These are phyloP conservation scores for Timandra comae DNA, from an alignment of 2,888 invertebrate genomes.

Conservation along the genomic window DNA sequence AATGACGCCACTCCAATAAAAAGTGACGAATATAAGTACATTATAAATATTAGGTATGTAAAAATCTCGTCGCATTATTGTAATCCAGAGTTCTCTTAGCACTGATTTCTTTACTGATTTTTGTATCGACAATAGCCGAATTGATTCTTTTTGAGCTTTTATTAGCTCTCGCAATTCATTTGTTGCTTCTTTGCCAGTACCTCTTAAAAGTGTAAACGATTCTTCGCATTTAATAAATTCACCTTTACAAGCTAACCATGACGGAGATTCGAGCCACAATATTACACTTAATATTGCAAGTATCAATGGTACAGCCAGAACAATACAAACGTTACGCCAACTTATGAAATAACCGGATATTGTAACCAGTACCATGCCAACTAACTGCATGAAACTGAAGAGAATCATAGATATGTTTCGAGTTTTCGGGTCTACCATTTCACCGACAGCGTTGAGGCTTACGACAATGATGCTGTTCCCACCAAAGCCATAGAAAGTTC, in stretches of 20 bases:
- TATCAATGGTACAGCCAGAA: slow-evolving; percentile 11
- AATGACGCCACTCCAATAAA: slow-evolving; percentile 10
- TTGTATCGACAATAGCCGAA: background rate
- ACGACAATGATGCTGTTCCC: slow-evolving; percentile 12
- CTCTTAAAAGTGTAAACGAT: slow-evolving; percentile 13
- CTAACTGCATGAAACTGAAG: slow-evolving; percentile 7
- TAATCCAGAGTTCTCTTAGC: background rate
- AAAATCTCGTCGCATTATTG: slow-evolving; percentile 6
- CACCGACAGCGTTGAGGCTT: slow-evolving; percentile 11
- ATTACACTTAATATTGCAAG: slow-evolving; percentile 7
- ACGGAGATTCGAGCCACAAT: slow-evolving; percentile 19
- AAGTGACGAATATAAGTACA: slow-evolving; percentile 3
- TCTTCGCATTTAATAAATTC: slow-evolving; percentile 12
- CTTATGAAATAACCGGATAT: slow-evolving; percentile 16
- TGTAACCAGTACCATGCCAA: slow-evolving; percentile 9
- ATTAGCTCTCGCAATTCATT: slow-evolving; percentile 14
- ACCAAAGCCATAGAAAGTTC: slow-evolving; percentile 18
- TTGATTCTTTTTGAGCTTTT: slow-evolving; percentile 3
- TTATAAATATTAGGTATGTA: slow-evolving; percentile 8
- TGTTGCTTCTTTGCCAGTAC: slow-evolving; percentile 9
- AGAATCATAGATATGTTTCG: slow-evolving; percentile 12
- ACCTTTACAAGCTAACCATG: too few relatives aligned
- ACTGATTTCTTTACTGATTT: background rate
- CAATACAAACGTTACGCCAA: slow-evolving; percentile 15
- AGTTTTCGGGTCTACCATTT: slow-evolving; percentile 20